A percentile compares a stretch with the other conserved stretches of the same genome.
These are phyloP conservation scores for Boulengeromyrus knoepffleri DNA, from an alignment of 2,113 vertebrate species.

Conservation along the genomic window DNA sequence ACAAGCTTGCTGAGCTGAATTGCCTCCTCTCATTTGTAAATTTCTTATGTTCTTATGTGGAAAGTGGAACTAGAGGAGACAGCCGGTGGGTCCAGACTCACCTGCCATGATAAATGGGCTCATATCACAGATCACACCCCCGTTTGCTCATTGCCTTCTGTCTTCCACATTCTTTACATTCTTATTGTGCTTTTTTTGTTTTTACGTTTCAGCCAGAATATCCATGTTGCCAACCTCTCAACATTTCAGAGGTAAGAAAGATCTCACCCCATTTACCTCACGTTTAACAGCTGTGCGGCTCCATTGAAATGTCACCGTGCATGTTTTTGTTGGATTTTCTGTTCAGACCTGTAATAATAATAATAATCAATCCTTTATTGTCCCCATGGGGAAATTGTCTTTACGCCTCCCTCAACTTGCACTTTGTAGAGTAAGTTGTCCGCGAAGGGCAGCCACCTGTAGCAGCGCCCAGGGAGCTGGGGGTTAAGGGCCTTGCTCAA, in stretches of 20 bases:
- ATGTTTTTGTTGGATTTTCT: background rate
- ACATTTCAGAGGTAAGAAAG: background rate
- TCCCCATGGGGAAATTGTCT: no score
- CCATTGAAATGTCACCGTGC: background rate
- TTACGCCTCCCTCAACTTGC: no score
- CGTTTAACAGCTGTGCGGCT: background rate
- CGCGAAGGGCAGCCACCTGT: no score
- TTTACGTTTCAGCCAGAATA: background rate
- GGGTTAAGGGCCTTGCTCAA: no score
- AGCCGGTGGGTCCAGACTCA: background rate
- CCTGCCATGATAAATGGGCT: background rate
- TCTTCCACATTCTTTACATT: background rate
- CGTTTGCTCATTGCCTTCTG: background rate
- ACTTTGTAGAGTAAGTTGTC: no score
- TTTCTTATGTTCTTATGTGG: no score
- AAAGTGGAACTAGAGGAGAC: background rate
- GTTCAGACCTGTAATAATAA: background rate
- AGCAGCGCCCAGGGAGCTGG: no score
- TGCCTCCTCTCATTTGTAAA: no score
- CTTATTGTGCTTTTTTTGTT: background rate
- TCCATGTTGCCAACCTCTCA: background rate
- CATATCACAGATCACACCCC: background rate
- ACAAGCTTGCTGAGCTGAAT: no score
- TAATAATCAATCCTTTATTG: no score
- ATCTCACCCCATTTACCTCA: background rate